A percentile compares a stretch with the other conserved stretches of the same genome.
Evolutionary conservation across 1,140 invertebrate species (phyloP).

Genomic region (Cyclargus thomasi): DNA sequence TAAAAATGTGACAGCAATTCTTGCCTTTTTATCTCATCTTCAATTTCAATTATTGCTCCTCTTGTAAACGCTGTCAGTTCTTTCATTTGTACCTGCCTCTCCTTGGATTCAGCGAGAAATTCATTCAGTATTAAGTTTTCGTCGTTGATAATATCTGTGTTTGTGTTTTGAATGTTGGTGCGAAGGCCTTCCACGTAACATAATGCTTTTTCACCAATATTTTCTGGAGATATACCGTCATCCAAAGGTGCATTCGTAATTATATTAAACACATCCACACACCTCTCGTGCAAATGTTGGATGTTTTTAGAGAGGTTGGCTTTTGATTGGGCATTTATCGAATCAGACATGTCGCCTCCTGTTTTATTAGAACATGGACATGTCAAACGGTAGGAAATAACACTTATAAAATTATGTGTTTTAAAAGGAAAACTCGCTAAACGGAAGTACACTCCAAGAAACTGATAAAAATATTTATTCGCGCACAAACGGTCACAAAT

Average conservation of each 20-base stretch:
- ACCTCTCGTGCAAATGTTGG: slow-evolving; percentile 42
- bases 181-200: slow-evolving; percentile 47
- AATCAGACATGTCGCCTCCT: slow-evolving; percentile 33
- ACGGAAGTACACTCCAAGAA: background rate
- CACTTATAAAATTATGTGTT: no score
- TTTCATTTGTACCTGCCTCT: slow-evolving; percentile 50
- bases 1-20: slow-evolving; percentile 12
- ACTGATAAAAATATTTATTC: no score
- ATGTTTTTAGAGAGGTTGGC: slow-evolving; percentile 43
- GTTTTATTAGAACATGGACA: background rate
- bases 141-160: slow-evolving; percentile 41
- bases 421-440: background rate
- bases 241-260: slow-evolving; percentile 45
- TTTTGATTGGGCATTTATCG: slow-evolving; percentile 42
- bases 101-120: slow-evolving; percentile 50
- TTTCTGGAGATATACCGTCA: slow-evolving; percentile 29
- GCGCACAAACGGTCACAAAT: slow-evolving; percentile 8
- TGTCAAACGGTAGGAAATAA: background rate
- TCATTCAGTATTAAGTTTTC: slow-evolving; percentile 52
- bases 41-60: slow-evolving; percentile 49
- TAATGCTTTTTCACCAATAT: slow-evolving; percentile 37
- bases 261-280: slow-evolving; percentile 45
- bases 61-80: slow-evolving; percentile 55
- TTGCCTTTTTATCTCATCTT: slow-evolving; percentile 59
- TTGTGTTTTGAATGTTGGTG: slow-evolving; percentile 45